Conservation (phyloP, 2,113 vertebrate species). For the Phylloscopus trochiloides region DNA sequence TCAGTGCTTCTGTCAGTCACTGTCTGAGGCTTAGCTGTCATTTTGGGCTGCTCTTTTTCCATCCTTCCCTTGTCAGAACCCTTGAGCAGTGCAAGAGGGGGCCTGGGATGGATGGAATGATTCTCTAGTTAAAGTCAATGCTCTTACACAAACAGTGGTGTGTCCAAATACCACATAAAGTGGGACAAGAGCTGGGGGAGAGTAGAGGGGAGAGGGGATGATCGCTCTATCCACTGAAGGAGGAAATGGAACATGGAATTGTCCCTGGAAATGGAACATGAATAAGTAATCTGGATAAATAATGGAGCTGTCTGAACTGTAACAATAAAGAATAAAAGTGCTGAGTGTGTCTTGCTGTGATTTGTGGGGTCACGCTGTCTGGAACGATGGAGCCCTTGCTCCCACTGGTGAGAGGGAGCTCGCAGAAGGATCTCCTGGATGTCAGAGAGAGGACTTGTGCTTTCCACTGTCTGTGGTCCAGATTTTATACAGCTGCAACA, state of each 20-base stretch:
- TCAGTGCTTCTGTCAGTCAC: not conserved
- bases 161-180: not conserved
- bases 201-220: not conserved
- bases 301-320: conserved; percentile 63
- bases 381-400: not conserved
- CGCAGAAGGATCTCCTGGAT: fast-evolving
- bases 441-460: not conserved
- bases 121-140: not conserved
- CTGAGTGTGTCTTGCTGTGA: conserved; percentile 48
- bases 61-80: not conserved
- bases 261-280: conserved; percentile 47
- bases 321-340: conserved; percentile 64
- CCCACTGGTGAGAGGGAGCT: not conserved
- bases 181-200: not conserved
- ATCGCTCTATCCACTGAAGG: not conserved
- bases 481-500: not conserved
- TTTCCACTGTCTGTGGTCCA: not conserved
- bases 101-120: not conserved
- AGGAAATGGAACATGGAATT: conserved; percentile 12
- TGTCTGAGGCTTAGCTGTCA: not conserved
- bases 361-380: conserved; percentile 41
- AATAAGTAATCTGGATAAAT: conserved; percentile 64
- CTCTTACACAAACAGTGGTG: not conserved
- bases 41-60: not conserved
- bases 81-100: not conserved